phyloP scores from a whole-genome alignment of 1,140 invertebrate genomes.

The Dryas iulia region DNA sequence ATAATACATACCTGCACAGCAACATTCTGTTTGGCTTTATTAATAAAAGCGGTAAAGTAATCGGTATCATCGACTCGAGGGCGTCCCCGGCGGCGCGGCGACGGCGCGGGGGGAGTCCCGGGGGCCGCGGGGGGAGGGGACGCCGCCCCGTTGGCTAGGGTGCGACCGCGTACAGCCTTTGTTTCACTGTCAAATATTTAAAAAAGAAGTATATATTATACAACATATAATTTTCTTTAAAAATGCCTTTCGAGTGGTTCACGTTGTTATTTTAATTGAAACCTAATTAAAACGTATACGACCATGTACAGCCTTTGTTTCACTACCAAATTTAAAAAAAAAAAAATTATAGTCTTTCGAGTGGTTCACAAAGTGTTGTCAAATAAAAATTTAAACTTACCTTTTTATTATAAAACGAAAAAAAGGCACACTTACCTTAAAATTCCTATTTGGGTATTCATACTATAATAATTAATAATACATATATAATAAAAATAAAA shows the following conservation, averaged over 20 bases:
- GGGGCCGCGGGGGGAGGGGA: constrained; percentile 34
- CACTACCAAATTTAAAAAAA: constrained; percentile 35
- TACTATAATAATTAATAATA: no score
- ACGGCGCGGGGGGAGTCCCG: constrained; percentile 15
- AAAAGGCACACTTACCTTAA: constrained; percentile 10
- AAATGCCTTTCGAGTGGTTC: constrained; percentile 4
- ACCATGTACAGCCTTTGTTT: constrained; percentile 33
- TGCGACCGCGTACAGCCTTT: constrained; percentile 29
- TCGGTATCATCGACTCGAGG: constrained; percentile 46
- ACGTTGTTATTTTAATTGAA: neutral
- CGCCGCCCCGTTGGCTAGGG: constrained; percentile 53
- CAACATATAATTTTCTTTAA: neutral
- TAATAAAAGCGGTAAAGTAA: constrained; percentile 52
- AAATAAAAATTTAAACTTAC: constrained; percentile 3
- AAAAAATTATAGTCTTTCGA: neutral
- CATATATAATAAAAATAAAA: constrained; percentile 6
- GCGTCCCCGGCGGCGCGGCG: constrained; percentile 44
- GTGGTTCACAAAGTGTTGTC: constrained; percentile 24
- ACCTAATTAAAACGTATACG: no score
- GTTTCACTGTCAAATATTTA: constrained; percentile 48
- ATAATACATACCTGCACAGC: constrained; percentile 51
- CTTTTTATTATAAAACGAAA: neutral
- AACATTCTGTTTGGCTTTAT: constrained; percentile 48
- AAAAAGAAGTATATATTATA: neutral
- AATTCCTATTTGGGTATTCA: neutral